Base-by-base conservation (phyloP, 2,113 vertebrate genomes). In the Cettia cetti region DNA sequence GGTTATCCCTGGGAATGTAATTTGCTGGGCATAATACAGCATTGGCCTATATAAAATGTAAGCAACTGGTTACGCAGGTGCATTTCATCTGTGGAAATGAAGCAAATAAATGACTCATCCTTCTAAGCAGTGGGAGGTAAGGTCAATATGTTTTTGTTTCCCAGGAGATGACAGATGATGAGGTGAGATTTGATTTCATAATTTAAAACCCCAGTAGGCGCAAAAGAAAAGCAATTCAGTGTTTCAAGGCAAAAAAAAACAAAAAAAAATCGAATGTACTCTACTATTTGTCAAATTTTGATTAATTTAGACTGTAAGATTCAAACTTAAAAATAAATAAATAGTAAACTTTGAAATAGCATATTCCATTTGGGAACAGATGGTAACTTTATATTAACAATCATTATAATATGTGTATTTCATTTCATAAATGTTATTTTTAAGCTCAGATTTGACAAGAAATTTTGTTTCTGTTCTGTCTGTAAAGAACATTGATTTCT, bases 71-170 rank as follows among this genome's bases (percentile, higher is more conserved):
- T 91, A 57, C 4, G 14, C 64, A 53, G n/a, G 27, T 72, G 40
- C 24, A 21, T 68, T 69, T 30, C n/a, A 28, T 90, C 82, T 49
- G n/a, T 82, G 57, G 61, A 78, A 90, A 79, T 76, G 40, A 79
- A 90, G 53, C 15, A 71, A 82, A 76, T 28, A 84, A 86, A 86
- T 93, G 23, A 80, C 74, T 86, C 63, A 83, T 89, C 47, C 81
- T 81, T 88, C 35, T 42, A 83, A 79, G 69, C 64, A 68, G 19
- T 49, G 22, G 66, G 66, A 65, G 72, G 20, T 69, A 65, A 81
- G 59, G 52, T 92, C 77, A 86, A 49, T 5, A 31, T 72, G 54
- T n/a, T 82, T 76, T 84, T 64, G 56, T 72, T 93, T 74, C 47
- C 68, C 56, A 70, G 57, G 83, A 69, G 44, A 52, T 50, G 50